Conservation (phyloP, 53 echinoderm and acorn worm genomes). For the Astropecten irregularis region DNA sequence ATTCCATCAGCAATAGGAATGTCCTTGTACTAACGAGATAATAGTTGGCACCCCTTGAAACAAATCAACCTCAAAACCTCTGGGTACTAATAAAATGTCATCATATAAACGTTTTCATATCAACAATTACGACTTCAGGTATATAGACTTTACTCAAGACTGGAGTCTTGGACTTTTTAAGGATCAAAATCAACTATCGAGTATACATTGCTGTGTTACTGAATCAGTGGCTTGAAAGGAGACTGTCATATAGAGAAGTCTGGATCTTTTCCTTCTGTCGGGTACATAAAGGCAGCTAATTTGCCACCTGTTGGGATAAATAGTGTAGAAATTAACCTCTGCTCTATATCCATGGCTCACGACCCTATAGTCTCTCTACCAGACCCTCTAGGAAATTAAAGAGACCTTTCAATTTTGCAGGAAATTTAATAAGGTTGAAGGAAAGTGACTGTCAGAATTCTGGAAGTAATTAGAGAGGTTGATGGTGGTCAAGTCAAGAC, state of each 20-base stretch:
- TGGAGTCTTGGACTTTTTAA: no score
- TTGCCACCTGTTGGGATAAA: slow-evolving; percentile 17
- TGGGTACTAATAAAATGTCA: not conserved
- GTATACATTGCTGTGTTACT: no score
- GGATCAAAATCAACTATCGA: no score
- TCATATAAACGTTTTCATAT: not conserved
- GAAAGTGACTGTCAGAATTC: not conserved
- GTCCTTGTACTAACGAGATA: not conserved
- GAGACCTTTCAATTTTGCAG: not conserved
- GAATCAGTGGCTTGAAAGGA: no score
- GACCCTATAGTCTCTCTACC: not conserved
- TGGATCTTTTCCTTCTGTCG: no score
- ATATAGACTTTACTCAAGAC: no score
- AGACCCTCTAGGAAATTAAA: not conserved
- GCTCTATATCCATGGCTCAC: not conserved
- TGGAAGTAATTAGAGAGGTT: no score
- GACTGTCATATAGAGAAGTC: no score
- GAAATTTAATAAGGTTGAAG: not conserved
- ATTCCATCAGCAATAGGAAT: no score
- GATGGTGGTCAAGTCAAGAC: no score
- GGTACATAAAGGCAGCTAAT: no score
- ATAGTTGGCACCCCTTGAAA: not conserved
- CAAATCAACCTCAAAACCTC: not conserved
- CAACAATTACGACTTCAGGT: no score
- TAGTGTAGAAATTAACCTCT: not conserved